Evolutionary conservation across 2,888 invertebrate species (phyloP), one percentile per base, ranked within the genome.

Genomic region (Netelia virgata): DNA sequence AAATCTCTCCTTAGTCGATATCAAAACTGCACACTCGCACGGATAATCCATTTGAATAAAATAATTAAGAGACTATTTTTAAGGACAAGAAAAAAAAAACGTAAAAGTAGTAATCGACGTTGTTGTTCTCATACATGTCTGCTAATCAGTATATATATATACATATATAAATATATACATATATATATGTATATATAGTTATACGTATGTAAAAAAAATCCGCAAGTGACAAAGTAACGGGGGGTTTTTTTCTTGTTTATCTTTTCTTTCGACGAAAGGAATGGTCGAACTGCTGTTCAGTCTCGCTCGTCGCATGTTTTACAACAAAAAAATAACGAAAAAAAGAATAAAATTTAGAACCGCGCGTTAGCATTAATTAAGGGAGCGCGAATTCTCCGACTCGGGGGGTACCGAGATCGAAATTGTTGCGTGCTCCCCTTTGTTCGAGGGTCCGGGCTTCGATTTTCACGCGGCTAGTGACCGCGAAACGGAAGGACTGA

Each of bases 61-160:
- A 9, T 74, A 79, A 82, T 74, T 75, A 55, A 78, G 61, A 63
- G 53, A 20, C 16, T 80, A 80, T 68, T 80, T 72, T 82, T 73
- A 84, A 77, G 68, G 73, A 28, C 11, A 70, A 55, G 8, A 78
- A 61, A 23, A 61, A 73, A 74, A 59, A 61, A 66, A 69, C 1
- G 14, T 41, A 43, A 43, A 74, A 61, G 18, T 69, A 79, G 53
- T 84, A 83, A 79, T 83, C 74, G 72, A 81, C 78, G 80, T 84
- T 86, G 85, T 86, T 85, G 76, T 86, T 84, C 77, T 84, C 79
- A 53, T 72, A 79, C 76, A 79, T 86, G 74, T 86, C 82, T 84
- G 86, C 79, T 84, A 79, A 82, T 84, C 78, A 72, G 63, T 86
- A 77, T 53, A 53, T n/a, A 53, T 53, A 53, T 53, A 16, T 53